Evolutionary conservation across 2,113 vertebrate species (phyloP), one percentile per base, ranked within the genome.

Genomic region (Gadus macrocephalus): DNA sequence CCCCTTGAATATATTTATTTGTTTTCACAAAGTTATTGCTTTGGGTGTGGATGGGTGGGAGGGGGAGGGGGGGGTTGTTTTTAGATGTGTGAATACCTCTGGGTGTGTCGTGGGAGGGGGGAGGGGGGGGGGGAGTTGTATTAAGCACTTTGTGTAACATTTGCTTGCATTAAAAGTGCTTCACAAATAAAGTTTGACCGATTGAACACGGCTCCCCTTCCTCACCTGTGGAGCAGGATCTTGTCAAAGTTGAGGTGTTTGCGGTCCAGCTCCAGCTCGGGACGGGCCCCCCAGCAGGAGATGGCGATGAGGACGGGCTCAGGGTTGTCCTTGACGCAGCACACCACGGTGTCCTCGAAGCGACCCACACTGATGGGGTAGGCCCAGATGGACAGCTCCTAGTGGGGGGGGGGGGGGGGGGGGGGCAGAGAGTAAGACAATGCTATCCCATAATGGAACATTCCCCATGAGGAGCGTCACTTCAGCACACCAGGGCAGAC

Each of bases 311-410:
- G 16, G 7, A 89, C 85, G 0, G 90, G 91, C 53, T 96, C 88
- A 0, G 95, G 95, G 81, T 96, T 98, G 5, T 94, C 92, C 60
- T 83, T 93, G 66, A 98, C 82, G 17, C 85, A 86, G 76, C 95
- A 96, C 63, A 98, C 53, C 0, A 98, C 68, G n/a, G 59, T 91
- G 87, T 98, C 96, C 65, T 95, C 93, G 22, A 94, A 69, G 15
- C 91, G 64, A 0, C 93, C 94, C 1, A 84, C 22, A 2, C 88
- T 88, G 3, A 94, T 96, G 9, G 96, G 97, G 70, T 93, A 98
- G 0, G 96, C 96, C 94, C 94, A 96, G 16, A 99, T 11, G 0
- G 56, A 91, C 86, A 99, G 83, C 25, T 84, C 75, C 96, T 98
- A 67, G 62, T 28, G 69, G 66, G 64, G 16, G 15, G 16, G 14